These are phyloP conservation scores for Cyrtodaria siliqua DNA, from an alignment of 2,888 invertebrate genomes.

Conservation along the genomic window DNA sequence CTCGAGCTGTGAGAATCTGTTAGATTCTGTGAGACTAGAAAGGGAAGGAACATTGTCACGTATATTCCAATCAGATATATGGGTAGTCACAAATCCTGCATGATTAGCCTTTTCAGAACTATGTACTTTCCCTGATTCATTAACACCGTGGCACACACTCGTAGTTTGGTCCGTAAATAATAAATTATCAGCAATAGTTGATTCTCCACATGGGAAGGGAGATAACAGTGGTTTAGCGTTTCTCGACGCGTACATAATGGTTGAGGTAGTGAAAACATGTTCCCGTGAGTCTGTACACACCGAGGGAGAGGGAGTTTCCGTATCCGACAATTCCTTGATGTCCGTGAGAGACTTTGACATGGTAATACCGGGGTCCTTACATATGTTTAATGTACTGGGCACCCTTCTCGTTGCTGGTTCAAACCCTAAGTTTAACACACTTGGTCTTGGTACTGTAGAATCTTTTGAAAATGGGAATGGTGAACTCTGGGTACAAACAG, in stretches of 20 bases:
- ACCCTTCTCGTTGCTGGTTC: conserved; percentile 25
- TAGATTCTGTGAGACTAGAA: conserved; percentile 50
- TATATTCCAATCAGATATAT: not conserved
- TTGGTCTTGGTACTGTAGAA: conserved; percentile 32
- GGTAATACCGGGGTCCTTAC: conserved; percentile 26
- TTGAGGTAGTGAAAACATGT: conserved; percentile 14
- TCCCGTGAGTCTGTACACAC: conserved; percentile 26
- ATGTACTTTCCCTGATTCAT: conserved; percentile 44
- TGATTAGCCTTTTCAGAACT: not conserved
- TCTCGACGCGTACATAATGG: not conserved
- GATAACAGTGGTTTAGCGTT: not conserved
- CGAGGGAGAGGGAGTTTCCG: conserved; percentile 35
- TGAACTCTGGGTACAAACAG: conserved; percentile 6
- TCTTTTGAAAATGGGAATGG: conserved; percentile 36
- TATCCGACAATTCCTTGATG: conserved; percentile 52
- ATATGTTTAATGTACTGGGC: conserved; percentile 28
- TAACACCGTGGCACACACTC: conserved; percentile 1
- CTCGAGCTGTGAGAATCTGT: conserved; percentile 19
- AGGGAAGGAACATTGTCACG: conserved; percentile 6
- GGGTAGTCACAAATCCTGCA: not conserved
- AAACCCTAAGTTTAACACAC: conserved; percentile 43
- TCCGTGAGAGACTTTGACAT: conserved; percentile 54
- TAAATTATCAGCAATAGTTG: conserved; percentile 40
- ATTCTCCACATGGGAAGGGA: conserved; percentile 58
- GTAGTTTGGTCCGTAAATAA: conserved; percentile 27